These are phyloP conservation scores for Nasonovia ribisnigri DNA, from an alignment of 2,888 invertebrate species.

Conservation along the genomic window DNA sequence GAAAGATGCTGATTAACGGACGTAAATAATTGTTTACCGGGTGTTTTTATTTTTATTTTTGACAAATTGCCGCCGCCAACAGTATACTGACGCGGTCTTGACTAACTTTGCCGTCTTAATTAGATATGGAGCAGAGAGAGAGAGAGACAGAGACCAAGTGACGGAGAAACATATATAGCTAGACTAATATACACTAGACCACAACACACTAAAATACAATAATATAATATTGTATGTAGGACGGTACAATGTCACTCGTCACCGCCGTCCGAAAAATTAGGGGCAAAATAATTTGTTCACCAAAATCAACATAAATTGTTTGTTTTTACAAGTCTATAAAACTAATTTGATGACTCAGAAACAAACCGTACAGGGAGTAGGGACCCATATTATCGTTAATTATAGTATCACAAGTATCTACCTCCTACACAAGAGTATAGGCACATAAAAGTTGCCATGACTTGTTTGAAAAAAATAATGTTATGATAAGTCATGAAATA, in stretches of 20 bases:
- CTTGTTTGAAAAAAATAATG: too few relatives aligned
- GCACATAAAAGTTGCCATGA: too few relatives aligned
- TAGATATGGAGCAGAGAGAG: background rate
- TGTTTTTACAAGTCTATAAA: too few relatives aligned
- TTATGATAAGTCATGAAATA: too few relatives aligned
- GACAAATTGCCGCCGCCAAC: constrained; percentile 60
- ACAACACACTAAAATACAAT: background rate
- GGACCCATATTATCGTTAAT: too few relatives aligned
- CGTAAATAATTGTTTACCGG: constrained; percentile 50
- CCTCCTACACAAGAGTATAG: too few relatives aligned
- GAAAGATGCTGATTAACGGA: constrained; percentile 49
- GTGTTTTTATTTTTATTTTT: constrained; percentile 7
- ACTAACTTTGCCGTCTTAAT: constrained; percentile 58
- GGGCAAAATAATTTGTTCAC: too few relatives aligned
- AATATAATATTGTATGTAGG: background rate
- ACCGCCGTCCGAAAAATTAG: too few relatives aligned
- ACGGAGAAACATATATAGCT: background rate
- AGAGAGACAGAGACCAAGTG: background rate
- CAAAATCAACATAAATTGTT: too few relatives aligned
- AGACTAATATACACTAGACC: background rate
- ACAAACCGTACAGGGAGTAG: too few relatives aligned
- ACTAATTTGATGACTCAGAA: too few relatives aligned
- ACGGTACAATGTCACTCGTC: background rate
- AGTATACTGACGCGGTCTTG: background rate
- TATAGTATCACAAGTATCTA: too few relatives aligned